Evolutionary conservation across 2,113 vertebrate genomes (phyloP).

Genomic region (Agapornis roseicollis): DNA sequence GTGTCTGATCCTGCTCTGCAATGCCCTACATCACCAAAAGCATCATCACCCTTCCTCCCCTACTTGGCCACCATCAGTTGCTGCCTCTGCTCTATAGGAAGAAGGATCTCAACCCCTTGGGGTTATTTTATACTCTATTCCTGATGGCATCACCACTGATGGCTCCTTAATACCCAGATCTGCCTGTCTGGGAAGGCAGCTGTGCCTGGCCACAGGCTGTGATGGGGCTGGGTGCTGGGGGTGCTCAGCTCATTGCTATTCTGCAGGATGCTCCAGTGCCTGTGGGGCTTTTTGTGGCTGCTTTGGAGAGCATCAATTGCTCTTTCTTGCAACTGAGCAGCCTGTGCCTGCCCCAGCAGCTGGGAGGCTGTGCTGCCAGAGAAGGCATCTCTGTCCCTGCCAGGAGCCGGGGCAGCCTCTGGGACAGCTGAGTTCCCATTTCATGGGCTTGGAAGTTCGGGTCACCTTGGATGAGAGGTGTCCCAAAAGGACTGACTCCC

Average conservation of each 20-base stretch:
- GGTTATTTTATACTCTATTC: background rate
- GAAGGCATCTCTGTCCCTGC: background rate
- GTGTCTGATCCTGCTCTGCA: background rate
- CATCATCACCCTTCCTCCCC: fast-evolving
- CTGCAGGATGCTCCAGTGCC: background rate
- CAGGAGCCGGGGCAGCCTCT: background rate
- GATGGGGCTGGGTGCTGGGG: background rate
- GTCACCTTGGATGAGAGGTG: background rate
- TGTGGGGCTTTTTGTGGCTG: background rate
- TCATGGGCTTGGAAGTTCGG: background rate
- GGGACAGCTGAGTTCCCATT: background rate
- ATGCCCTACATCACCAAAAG: background rate
- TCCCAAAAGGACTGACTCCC: background rate
- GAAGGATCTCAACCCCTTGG: background rate
- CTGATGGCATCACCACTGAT: background rate
- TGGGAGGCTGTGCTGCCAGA: background rate
- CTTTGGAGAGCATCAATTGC: background rate
- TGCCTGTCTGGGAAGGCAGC: fast-evolving
- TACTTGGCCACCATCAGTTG: fast-evolving
- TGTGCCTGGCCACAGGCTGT: background rate
- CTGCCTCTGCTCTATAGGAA: background rate
- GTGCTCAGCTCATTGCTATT: constrained; percentile 1
- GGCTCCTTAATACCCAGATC: background rate
- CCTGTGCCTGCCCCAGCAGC: background rate
- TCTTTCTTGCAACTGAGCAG: background rate